Conservation (phyloP, 64 coral and sea anemone species). For the Montipora cactus region DNA sequence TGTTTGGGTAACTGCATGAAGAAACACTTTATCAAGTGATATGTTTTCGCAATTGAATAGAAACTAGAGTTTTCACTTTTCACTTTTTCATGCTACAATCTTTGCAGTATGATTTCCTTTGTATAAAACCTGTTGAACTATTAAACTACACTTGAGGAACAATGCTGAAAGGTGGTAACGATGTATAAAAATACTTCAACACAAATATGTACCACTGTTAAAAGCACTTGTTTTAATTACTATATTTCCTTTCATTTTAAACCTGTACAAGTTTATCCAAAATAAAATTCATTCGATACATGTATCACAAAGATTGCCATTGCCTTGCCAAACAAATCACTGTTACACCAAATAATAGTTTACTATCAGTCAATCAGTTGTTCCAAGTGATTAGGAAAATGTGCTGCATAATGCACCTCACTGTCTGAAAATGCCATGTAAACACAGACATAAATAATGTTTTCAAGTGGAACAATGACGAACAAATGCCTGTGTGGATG, state of each 20-base stretch:
- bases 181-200: background rate
- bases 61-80: background rate
- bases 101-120: background rate
- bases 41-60: slow-evolving; percentile 4
- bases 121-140: too few species aligned
- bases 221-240: background rate
- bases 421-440: slow-evolving; percentile 40
- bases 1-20: background rate
- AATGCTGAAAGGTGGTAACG: too few species aligned
- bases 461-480: slow-evolving; percentile 36
- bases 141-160: background rate
- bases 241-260: slow-evolving; percentile 27
- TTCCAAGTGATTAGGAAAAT: slow-evolving; percentile 53
- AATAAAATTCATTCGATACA: slow-evolving; percentile 17
- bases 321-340: too few species aligned
- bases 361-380: slow-evolving; percentile 29
- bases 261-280: slow-evolving; percentile 18
- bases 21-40: slow-evolving; percentile 21
- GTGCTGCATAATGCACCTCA: slow-evolving; percentile 37
- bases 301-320: too few species aligned
- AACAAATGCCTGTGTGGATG: slow-evolving; percentile 40
- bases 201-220: background rate
- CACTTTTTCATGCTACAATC: slow-evolving; percentile 9
- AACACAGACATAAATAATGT: slow-evolving; percentile 64
- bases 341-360: background rate